These are phyloP conservation scores for Sebastes hopkinsi DNA, from an alignment of 2,797 vertebrate species.

Conservation along the genomic window DNA sequence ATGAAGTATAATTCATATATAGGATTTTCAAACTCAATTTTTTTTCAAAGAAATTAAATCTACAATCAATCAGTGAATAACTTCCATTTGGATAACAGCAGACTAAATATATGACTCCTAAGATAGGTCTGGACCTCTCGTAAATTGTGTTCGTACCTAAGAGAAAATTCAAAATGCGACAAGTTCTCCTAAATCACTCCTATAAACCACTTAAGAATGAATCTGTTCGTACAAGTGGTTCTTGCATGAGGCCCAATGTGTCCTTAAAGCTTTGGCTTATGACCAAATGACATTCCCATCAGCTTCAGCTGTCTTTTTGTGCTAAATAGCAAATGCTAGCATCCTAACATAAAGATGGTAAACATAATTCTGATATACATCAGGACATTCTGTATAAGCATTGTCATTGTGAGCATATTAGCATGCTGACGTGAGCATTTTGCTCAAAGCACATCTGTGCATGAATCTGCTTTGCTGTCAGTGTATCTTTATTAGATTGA, in stretches of 20 bases:
- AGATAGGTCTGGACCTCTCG: fast-evolving
- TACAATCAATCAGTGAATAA: no score
- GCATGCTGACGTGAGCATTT: not conserved
- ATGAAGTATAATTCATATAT: no score
- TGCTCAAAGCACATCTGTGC: not conserved
- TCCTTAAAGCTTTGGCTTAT: not conserved
- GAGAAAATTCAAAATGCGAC: no score
- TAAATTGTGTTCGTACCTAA: no score
- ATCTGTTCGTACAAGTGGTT: no score
- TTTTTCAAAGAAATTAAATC: no score
- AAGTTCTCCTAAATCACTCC: no score
- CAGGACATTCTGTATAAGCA: not conserved
- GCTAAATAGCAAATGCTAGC: not conserved
- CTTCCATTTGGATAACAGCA: no score
- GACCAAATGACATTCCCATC: not conserved
- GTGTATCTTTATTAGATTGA: not conserved
- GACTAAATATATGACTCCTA: no score
- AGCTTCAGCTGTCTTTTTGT: not conserved
- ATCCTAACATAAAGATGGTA: not conserved
- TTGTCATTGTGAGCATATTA: not conserved
- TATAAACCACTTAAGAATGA: no score
- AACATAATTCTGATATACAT: not conserved
- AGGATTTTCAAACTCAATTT: no score
- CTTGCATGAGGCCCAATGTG: no score
- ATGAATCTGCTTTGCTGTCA: not conserved